A percentile compares a stretch with the other conserved stretches of the same genome.
These are phyloP conservation scores for Malacoraja senta DNA, from an alignment of 2,797 vertebrate species.

Conservation along the genomic window DNA sequence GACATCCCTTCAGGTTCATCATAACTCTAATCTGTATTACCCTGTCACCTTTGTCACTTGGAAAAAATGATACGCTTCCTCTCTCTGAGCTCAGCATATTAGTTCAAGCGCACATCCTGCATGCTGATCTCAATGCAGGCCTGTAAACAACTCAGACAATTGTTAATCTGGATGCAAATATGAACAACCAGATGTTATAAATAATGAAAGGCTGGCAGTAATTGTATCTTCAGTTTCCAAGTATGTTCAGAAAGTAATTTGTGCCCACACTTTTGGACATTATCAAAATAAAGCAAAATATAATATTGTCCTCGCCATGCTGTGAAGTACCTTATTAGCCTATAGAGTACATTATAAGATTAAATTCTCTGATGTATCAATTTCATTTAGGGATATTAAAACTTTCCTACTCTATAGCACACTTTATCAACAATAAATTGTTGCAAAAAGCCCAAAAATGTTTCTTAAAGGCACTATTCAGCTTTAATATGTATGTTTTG, in stretches of 20 bases:
- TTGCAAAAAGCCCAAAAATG: background rate
- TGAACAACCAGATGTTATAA: background rate
- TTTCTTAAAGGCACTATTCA: background rate
- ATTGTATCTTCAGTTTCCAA: slow-evolving; percentile 24
- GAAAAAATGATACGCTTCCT: background rate
- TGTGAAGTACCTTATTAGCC: background rate
- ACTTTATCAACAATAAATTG: background rate
- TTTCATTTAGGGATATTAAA: background rate
- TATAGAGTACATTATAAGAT: background rate
- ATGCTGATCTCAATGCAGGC: background rate
- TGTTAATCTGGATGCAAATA: slow-evolving; percentile 20
- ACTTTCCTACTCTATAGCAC: background rate
- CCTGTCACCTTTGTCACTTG: slow-evolving; percentile 10
- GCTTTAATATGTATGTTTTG: background rate
- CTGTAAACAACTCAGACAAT: background rate
- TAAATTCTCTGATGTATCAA: background rate
- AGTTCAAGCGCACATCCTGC: background rate
- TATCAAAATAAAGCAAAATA: background rate
- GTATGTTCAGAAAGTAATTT: background rate
- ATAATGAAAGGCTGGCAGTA: background rate
- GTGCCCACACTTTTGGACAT: background rate
- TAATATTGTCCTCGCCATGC: background rate
- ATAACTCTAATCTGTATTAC: slow-evolving; percentile 8
- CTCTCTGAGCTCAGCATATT: background rate
- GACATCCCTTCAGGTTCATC: background rate